phyloP scores from a whole-genome alignment of 2,113 vertebrate species.

The Brachypteracias leptosomus region DNA sequence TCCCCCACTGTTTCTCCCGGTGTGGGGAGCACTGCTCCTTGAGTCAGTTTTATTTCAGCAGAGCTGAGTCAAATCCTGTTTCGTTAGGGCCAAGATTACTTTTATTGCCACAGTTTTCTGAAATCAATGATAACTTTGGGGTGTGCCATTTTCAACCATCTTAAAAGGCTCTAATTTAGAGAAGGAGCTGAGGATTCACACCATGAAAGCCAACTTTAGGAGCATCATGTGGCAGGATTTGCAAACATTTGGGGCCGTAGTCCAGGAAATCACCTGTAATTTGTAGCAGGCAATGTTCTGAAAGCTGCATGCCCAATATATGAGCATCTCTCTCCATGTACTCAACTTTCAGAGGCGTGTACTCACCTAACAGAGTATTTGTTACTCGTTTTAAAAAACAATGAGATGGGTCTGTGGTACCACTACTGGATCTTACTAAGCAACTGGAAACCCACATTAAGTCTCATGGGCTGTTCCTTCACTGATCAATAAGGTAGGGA shows the following conservation, averaged over 20 bases:
- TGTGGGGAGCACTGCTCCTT: background rate
- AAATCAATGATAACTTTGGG: background rate
- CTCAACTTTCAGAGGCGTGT: background rate
- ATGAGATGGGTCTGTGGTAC: background rate
- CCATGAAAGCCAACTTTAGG: background rate
- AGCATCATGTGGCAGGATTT: background rate
- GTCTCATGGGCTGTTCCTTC: background rate
- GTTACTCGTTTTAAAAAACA: background rate
- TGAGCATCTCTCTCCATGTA: background rate
- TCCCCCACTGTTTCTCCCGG: background rate
- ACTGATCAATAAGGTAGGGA: background rate
- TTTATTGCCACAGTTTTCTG: background rate
- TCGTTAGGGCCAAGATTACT: background rate
- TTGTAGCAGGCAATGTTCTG: background rate
- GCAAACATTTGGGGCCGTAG: rapidly evolving
- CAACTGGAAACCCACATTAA: background rate
- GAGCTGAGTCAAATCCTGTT: background rate
- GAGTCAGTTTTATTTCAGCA: background rate
- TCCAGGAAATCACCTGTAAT: background rate
- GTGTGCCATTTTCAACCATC: background rate
- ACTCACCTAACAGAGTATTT: background rate
- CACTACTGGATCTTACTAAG: background rate
- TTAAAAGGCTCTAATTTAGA: background rate
- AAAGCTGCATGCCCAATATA: background rate
- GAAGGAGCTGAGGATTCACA: background rate